Evolutionary conservation across 2,888 invertebrate species (phyloP).

Genomic region (Rosalia funebris): DNA sequence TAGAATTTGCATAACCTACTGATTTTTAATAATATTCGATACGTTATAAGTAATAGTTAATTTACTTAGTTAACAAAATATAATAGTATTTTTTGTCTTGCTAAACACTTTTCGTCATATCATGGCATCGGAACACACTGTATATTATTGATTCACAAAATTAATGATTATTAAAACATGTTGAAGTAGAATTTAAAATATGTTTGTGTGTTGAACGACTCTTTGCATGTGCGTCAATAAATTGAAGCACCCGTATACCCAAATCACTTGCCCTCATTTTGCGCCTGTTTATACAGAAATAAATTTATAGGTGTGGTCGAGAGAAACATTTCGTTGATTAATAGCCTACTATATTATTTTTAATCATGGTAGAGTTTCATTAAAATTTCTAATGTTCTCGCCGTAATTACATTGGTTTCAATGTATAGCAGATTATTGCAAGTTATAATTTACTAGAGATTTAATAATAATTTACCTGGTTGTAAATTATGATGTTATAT

Average conservation of each 20-base stretch:
- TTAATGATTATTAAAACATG: too few relatives aligned
- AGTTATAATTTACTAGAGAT: slow-evolving; percentile 8
- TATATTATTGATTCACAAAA: too few relatives aligned
- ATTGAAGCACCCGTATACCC: neutral
- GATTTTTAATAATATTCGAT: too few relatives aligned
- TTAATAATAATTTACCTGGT: slow-evolving; percentile 10
- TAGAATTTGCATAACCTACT: too few relatives aligned
- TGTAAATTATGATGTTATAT: slow-evolving; percentile 5
- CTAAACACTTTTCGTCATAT: too few relatives aligned
- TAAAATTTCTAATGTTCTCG: slow-evolving; percentile 20
- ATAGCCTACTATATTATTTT: slow-evolving; percentile 19
- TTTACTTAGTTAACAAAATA: too few relatives aligned
- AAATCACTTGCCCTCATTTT: slow-evolving; percentile 15
- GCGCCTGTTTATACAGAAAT: slow-evolving; percentile 8
- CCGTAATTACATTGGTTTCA: slow-evolving; percentile 10
- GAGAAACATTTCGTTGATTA: slow-evolving; percentile 16
- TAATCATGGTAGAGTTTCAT: slow-evolving; percentile 13
- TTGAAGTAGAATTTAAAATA: too few relatives aligned
- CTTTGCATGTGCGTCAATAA: slow-evolving; percentile 1
- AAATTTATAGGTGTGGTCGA: slow-evolving; percentile 19
- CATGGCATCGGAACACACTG: too few relatives aligned
- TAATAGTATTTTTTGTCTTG: too few relatives aligned
- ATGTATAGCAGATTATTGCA: slow-evolving; percentile 15
- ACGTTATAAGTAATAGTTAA: too few relatives aligned
- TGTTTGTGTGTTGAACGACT: too few relatives aligned